Conservation (phyloP, 1,140 invertebrate genomes). For the Saccostrea cuccullata region DNA sequence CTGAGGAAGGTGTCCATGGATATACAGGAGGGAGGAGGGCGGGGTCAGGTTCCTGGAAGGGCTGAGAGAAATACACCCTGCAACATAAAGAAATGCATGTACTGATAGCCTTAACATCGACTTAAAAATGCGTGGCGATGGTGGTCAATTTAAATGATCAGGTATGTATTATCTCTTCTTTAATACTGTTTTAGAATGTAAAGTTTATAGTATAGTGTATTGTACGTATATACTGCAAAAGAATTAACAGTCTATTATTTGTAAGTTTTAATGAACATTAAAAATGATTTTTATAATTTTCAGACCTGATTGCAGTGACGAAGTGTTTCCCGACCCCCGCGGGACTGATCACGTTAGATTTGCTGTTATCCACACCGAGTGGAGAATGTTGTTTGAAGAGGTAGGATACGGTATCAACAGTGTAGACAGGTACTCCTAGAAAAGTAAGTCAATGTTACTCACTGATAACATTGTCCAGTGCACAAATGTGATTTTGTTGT, state of each 20-base stretch:
- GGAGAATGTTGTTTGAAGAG: slow-evolving; percentile 30
- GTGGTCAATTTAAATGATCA: too few relatives aligned
- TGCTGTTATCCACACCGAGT: slow-evolving; percentile 3
- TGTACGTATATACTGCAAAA: too few relatives aligned
- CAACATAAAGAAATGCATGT: not conserved
- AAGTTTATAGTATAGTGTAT: too few relatives aligned
- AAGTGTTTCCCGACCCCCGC: slow-evolving; percentile 37
- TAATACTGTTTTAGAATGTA: too few relatives aligned
- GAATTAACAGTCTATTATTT: too few relatives aligned
- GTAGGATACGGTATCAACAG: slow-evolving; percentile 34
- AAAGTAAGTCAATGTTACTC: not conserved
- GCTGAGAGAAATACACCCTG: slow-evolving; percentile 45
- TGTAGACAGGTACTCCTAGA: slow-evolving; percentile 41
- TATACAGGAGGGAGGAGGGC: slow-evolving; percentile 9
- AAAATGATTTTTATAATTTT: too few relatives aligned
- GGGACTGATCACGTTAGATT: not conserved
- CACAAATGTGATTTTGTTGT: too few relatives aligned
- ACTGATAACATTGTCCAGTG: too few relatives aligned
- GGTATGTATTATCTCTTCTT: too few relatives aligned
- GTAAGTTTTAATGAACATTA: too few relatives aligned
- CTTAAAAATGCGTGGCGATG: too few relatives aligned
- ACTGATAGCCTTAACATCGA: too few relatives aligned
- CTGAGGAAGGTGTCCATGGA: not conserved
- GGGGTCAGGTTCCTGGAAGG: slow-evolving; percentile 43
- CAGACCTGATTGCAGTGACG: slow-evolving; percentile 39